Base-by-base conservation (phyloP, 1,140 invertebrate genomes). In the Drosophila arizonae region DNA sequence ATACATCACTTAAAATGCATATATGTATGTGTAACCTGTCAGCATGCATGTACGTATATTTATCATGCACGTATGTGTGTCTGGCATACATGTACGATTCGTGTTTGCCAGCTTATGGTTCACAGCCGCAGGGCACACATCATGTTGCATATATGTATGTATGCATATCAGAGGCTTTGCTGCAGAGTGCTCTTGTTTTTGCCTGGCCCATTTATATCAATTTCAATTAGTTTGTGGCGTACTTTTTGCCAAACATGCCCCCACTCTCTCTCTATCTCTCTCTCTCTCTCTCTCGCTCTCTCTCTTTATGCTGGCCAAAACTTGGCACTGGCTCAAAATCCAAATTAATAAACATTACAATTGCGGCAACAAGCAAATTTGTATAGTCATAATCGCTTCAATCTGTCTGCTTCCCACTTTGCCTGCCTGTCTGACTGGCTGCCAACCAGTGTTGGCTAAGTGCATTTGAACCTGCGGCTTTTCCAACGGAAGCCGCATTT, bases 291-390 rank as follows among this genome's bases (percentile, higher is more conserved):
- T 26, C 13, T 36, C 15, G 6, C n/a, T 24, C 21, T 5, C 48
- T 4, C 8, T 50, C 46, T 4, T 3, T 50, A 2, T 50, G 5
- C 24, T 50, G 24, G 21, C 21, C 4, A 33, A 66, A 36, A 45
- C 43, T 72, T 77, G 78, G 79, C 70, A 51, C 46, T 45, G 71
- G 57, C 61, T 81, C 81, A 69, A 78, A 68, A 65, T 71, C 66
- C 65, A 45, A 68, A 86, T 76, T 86, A 75, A 80, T 77, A 85
- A 77, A 75, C 64, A 80, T 80, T 67, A 69, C 73, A 74, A 75
- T 67, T 86, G 78, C 65, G 71, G 75, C 71, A 76, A 72, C 61
- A 69, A 64, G 82, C 64, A 78, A 76, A 77, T 87, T 78, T 77
- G 71, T 70, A 67, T 64, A 66, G 75, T 61, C 78, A 87, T 81